Percentiles rank a stretch among this genome's conserved stretches.
phyloP scores from a whole-genome alignment of 2,113 vertebrate species.

The Martes martes region DNA sequence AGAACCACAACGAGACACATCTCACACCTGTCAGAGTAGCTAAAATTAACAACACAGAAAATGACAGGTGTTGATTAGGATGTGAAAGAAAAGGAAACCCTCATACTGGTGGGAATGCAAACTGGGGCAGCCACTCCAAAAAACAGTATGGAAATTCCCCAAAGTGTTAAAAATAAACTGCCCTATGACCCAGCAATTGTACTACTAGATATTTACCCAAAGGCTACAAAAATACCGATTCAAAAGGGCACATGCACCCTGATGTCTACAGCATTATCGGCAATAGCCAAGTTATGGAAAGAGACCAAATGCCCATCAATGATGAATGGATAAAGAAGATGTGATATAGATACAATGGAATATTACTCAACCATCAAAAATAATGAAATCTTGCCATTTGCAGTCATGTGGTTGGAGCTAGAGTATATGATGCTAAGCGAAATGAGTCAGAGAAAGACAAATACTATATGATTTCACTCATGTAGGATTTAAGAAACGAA shows the following conservation, averaged over 20 bases:
- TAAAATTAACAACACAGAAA: background rate
- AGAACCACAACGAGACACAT: background rate
- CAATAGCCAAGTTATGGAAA: background rate
- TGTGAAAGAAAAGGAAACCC: background rate
- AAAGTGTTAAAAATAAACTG: background rate
- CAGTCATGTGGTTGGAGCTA: background rate
- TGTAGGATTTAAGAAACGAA: background rate
- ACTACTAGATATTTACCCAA: background rate
- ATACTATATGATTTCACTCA: background rate
- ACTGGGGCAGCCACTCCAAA: background rate
- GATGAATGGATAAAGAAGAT: background rate
- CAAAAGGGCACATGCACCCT: background rate
- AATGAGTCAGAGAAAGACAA: background rate
- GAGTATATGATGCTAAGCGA: background rate
- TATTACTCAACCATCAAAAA: background rate
- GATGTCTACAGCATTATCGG: background rate
- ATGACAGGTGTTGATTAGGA: background rate
- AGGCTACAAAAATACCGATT: background rate
- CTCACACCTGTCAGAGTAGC: background rate
- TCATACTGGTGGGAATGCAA: background rate
- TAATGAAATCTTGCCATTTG: background rate
- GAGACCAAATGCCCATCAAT: background rate
- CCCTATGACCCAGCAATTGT: background rate
- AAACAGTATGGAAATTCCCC: background rate
- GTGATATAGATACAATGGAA: background rate